Base-by-base conservation (phyloP, 2,888 invertebrate genomes). In the Teleiodes luculella region DNA sequence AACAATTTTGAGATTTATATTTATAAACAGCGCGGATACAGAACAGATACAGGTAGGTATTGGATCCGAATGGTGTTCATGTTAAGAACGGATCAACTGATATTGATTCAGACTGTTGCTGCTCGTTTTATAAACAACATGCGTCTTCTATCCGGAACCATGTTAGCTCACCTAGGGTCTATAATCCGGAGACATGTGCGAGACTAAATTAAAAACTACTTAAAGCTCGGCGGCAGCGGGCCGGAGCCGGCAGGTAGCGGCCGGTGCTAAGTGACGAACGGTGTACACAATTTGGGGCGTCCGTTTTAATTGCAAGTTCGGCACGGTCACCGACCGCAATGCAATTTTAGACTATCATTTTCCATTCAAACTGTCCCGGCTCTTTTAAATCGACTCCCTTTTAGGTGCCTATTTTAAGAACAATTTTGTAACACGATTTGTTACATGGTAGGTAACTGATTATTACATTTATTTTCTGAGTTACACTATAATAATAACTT, bases 271-370 rank as follows among this genome's bases (percentile, higher is more conserved):
- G 90, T 88, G 87, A 85, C 78, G 78, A 90, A 89, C 87, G 86
- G 57, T 90, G 90, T 90, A 82, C 75, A 81, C 86, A 89, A 89
- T 90, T 90, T 83, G 74, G 72, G 70, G 84, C 83, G 90, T 90
- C 90, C 81, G 74, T 89, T 90, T 89, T 90, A 88, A 90, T 90
- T 89, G 86, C 81, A 88, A 89, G 83, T 89, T 88, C 77, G 73
- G 69, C 68, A 65, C 68, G 65, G 74, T 65, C 63, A 68, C 62
- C 67, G 68, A 64, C 75, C 74, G 60, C 74, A 82, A 80, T 85
- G 79, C 85, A 82, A 84, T 84, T 86, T 83, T 81, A 78, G 72
- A 69, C 70, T 70, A 61, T 62, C 71, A 72, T 76, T 82, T 79
- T 74, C 70, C 64, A 58, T 61, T 62, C 62, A 60, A 58, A 57